Evolutionary conservation across 2,797 vertebrate genomes (phyloP).

Genomic region (Myotis myotis): DNA sequence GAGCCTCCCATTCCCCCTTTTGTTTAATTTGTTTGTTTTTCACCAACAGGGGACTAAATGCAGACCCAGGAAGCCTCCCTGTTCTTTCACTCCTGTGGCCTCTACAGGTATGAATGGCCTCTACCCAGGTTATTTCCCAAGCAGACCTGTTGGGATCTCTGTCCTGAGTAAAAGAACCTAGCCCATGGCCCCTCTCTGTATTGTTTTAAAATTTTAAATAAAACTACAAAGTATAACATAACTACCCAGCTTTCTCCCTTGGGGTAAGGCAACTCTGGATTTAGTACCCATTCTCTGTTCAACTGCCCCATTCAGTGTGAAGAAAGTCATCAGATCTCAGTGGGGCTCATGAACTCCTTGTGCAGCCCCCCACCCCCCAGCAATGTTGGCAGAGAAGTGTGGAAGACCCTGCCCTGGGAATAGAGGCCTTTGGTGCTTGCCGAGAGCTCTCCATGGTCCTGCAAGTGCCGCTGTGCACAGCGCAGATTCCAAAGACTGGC

Average conservation of each 20-base stretch:
- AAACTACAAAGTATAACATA: too few species aligned
- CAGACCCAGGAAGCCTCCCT: neutral
- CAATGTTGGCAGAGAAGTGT: fast-evolving
- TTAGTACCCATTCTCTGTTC: too few species aligned
- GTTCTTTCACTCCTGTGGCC: too few species aligned
- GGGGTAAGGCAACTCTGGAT: neutral
- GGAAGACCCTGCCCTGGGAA: neutral
- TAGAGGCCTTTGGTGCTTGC: fast-evolving
- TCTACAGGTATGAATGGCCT: neutral
- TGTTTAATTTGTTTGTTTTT: neutral
- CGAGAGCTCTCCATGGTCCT: neutral
- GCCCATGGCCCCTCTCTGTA: too few species aligned
- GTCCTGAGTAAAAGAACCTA: neutral
- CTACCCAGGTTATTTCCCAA: neutral
- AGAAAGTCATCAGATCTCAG: neutral
- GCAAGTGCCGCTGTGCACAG: neutral
- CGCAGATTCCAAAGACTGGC: neutral
- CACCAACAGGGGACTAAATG: neutral
- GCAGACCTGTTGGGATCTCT: neutral
- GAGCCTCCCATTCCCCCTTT: neutral
- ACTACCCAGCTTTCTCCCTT: neutral
- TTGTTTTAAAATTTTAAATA: too few species aligned
- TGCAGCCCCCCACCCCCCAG: neutral
- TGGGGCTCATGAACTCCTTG: neutral
- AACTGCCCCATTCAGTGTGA: neutral